Conservation (phyloP, 1,140 invertebrate species). For the Venturia canescens region DNA sequence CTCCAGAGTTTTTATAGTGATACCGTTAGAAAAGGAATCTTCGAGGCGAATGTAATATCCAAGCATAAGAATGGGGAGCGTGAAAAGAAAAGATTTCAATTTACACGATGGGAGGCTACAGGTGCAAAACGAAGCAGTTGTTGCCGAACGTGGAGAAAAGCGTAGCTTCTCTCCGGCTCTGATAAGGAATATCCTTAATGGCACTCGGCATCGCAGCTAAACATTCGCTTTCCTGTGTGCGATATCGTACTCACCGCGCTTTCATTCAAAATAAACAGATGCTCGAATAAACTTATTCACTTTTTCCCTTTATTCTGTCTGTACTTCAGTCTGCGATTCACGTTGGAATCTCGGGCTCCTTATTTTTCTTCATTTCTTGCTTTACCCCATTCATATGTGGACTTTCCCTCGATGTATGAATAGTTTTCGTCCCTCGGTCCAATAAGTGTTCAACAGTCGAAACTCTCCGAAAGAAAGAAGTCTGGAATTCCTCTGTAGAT, state of each 20-base stretch:
- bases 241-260: background rate
- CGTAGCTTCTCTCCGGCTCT: slow-evolving; percentile 20
- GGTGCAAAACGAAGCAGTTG: slow-evolving; percentile 48
- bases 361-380: background rate
- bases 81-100: slow-evolving; percentile 38
- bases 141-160: slow-evolving; percentile 20
- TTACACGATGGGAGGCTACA: slow-evolving; percentile 29
- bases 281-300: slow-evolving; percentile 36
- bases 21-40: slow-evolving; percentile 22
- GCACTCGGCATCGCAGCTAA: slow-evolving; percentile 8
- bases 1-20: slow-evolving; percentile 17
- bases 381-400: slow-evolving; percentile 44
- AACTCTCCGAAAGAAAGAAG: slow-evolving; percentile 47
- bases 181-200: slow-evolving; percentile 42
- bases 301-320: slow-evolving; percentile 10
- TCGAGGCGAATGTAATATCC: background rate
- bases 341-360: background rate
- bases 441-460: slow-evolving; percentile 35
- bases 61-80: slow-evolving; percentile 19
- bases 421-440: background rate
- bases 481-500: slow-evolving; percentile 42
- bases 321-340: background rate
- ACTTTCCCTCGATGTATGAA: slow-evolving; percentile 32
- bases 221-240: background rate
- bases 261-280: slow-evolving; percentile 41